Evolutionary conservation across 1,140 invertebrate species (phyloP), one percentile per base, ranked within the genome.

Genomic region (Hylaeus anthracinus): DNA sequence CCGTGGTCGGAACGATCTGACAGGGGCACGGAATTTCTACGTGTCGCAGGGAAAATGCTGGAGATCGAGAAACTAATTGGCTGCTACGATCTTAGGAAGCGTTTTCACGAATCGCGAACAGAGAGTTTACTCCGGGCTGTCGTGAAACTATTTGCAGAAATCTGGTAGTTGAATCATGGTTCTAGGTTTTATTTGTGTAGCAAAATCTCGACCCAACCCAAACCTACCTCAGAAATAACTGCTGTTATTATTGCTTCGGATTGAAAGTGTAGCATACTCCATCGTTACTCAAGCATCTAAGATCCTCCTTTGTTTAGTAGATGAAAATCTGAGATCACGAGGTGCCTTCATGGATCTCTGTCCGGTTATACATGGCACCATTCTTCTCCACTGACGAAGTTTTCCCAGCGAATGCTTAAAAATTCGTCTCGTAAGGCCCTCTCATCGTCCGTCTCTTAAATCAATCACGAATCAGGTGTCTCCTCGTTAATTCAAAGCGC

Each of bases 401-500:
- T n/a, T 5, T 3, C n/a, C 14, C 14, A 58, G 0, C 10, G 45
- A 48, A 4, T 15, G 58, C 43, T 51, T n/a, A 1, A 26, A 72
- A 48, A 51, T 73, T 73, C 58, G 48, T 73, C 45, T 37, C 26
- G 55, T n/a, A 58, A 26, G 9, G 55, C 39, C 10, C n/a, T 1
- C 1, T 14, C 15, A n/a, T 60, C 58, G 51, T 26, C 53, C 51
- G 8, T 53, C n/a, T 43, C 41, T 48, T 66, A 75, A 78, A 78
- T 78, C 67, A 71, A 71, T 55, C 56, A 70, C 10, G 15, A 39
- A 51, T 37, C 56, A 64, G 58, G 56, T 63, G 39, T 60, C 48
- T 56, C 76, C 70, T 63, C 76, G 76, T 71, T 78, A 71, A 78
- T 78, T 78, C 66, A 14, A 53, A 63, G n/a, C 67, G 76, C 67